phyloP scores from a whole-genome alignment of 2,797 vertebrate genomes.

The Buceros bicornis region DNA sequence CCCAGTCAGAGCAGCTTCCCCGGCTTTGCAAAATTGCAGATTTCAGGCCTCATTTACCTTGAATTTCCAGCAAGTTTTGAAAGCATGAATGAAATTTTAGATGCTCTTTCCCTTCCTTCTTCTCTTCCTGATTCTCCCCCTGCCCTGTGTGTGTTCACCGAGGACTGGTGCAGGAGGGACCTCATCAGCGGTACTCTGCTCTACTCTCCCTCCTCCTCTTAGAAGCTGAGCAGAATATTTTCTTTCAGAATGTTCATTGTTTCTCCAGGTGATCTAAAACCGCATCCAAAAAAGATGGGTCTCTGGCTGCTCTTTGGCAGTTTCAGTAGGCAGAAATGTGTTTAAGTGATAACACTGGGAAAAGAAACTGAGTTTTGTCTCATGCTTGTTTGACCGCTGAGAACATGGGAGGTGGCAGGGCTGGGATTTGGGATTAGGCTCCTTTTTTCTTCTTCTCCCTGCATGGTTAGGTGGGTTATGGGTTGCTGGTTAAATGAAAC shows the following conservation, averaged over 20 bases:
- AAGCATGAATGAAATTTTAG: not conserved
- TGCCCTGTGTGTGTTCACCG: rapidly evolving
- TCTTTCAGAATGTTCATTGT: not conserved
- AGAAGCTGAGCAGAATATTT: not conserved
- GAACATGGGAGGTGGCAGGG: not conserved
- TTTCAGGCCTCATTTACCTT: not conserved
- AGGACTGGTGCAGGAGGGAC: not conserved
- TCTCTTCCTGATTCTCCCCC: not conserved
- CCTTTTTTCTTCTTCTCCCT: not conserved
- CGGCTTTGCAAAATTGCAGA: not conserved
- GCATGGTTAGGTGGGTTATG: not conserved
- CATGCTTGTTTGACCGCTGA: not conserved
- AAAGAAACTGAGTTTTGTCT: not conserved
- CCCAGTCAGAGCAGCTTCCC: not conserved
- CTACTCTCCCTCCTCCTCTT: not conserved
- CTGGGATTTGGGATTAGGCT: not conserved
- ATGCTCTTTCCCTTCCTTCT: not conserved
- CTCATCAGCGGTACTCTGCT: not conserved
- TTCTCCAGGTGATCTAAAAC: not conserved
- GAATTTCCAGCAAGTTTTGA: slow-evolving; percentile 9
- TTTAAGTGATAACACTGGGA: not conserved
- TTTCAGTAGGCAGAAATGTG: not conserved
- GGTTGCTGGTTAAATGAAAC: not conserved
- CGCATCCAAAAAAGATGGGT: not conserved
- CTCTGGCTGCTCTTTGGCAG: not conserved